phyloP scores from a whole-genome alignment of 1,140 invertebrate genomes.

The Sipha flava region DNA sequence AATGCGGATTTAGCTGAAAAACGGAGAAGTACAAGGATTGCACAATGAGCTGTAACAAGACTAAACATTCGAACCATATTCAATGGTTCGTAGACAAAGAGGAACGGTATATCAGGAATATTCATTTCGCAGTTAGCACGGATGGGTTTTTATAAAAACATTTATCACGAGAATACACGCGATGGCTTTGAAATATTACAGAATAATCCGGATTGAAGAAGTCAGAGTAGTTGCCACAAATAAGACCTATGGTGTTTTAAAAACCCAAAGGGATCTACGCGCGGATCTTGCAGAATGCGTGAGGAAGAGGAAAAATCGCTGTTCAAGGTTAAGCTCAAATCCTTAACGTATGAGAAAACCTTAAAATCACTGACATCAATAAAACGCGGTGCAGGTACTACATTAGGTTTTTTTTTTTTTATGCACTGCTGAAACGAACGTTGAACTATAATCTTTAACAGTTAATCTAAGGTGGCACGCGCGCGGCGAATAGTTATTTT shows the following conservation, averaged over 20 bases:
- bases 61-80: background rate
- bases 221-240: background rate
- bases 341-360: background rate
- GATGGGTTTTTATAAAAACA: background rate
- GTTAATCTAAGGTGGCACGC: too few relatives aligned
- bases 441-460: too few relatives aligned
- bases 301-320: background rate
- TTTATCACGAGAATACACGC: background rate
- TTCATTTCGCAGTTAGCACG: background rate
- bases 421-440: too few relatives aligned
- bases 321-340: background rate
- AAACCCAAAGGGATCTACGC: background rate
- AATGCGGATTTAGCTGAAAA: too few relatives aligned
- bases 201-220: background rate
- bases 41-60: too few relatives aligned
- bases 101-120: background rate
- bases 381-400: background rate
- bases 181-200: background rate
- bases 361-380: background rate
- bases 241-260: background rate
- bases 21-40: too few relatives aligned
- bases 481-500: too few relatives aligned
- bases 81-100: background rate
- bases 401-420: too few relatives aligned
- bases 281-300: background rate